These are phyloP conservation scores for Amphimallon solstitiale DNA, from an alignment of 2,888 invertebrate genomes.

Conservation along the genomic window DNA sequence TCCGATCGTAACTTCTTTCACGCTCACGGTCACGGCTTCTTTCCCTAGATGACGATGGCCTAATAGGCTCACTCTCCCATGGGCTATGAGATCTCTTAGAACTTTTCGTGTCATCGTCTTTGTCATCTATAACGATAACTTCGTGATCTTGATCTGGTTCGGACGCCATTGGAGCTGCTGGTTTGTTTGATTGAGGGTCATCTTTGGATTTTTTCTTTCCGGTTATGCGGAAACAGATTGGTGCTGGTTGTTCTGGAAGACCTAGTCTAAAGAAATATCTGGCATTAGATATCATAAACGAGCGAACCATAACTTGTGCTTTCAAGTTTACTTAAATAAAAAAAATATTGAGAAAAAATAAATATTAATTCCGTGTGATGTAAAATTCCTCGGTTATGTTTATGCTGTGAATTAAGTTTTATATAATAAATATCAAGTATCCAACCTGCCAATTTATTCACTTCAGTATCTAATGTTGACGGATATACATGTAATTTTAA, in stretches of 20 bases:
- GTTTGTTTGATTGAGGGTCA: conserved; percentile 43
- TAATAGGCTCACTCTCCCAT: conserved; percentile 57
- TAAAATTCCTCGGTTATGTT: no score
- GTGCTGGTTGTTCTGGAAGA: conserved; percentile 57
- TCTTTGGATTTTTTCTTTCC: conserved; percentile 47
- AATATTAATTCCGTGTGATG: no score
- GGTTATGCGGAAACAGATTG: conserved; percentile 60
- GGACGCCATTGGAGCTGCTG: conserved; percentile 54
- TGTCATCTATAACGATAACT: conserved; percentile 59
- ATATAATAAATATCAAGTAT: no score
- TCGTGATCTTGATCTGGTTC: conserved; percentile 59
- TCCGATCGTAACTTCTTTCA: conserved; percentile 50
- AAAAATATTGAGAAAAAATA: no score
- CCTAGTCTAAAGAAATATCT: conserved; percentile 53
- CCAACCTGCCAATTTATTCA: no score
- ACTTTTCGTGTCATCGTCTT: conserved; percentile 48
- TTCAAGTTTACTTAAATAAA: no score
- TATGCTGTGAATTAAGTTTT: no score
- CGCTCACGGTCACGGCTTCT: conserved; percentile 35
- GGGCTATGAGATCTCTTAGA: conserved; percentile 58
- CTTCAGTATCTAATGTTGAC: no score
- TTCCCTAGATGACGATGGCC: conserved; percentile 32
- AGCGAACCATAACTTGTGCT: no score
- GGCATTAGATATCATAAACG: no score
- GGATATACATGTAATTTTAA: no score